A percentile compares a stretch with the other conserved stretches of the same genome.
Conservation (phyloP, 2,888 invertebrate species). For the Parnassius mnemosyne region DNA sequence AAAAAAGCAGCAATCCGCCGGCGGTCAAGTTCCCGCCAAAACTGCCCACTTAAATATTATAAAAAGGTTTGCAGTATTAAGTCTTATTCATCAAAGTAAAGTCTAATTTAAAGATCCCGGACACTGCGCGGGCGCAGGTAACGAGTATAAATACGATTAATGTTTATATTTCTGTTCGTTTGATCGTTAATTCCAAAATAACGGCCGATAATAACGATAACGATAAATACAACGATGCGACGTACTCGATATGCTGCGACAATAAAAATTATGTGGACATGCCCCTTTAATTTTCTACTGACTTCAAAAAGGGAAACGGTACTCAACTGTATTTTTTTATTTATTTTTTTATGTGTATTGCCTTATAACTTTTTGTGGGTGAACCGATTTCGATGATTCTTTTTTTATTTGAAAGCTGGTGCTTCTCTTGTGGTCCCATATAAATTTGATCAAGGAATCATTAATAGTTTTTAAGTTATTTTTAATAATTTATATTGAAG, state of each 20-base stretch:
- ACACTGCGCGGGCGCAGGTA: conserved; percentile 43
- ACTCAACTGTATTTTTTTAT: too few species aligned
- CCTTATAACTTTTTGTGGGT: too few species aligned
- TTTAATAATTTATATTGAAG: too few species aligned
- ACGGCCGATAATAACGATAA: conserved; percentile 77
- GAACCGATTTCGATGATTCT: too few species aligned
- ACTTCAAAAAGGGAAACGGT: neutral
- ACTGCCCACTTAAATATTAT: too few species aligned
- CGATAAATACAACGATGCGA: conserved; percentile 68
- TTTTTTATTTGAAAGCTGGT: too few species aligned
- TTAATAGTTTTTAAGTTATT: too few species aligned
- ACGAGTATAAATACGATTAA: conserved; percentile 63
- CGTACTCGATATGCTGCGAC: conserved; percentile 46
- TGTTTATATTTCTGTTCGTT: conserved; percentile 70
- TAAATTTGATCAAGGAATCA: too few species aligned
- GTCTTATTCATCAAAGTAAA: conserved; percentile 25
- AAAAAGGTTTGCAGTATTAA: neutral
- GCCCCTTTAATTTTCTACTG: neutral
- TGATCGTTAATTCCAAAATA: conserved; percentile 72
- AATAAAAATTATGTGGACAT: conserved; percentile 37
- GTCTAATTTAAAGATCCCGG: conserved; percentile 33
- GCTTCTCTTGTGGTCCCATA: too few species aligned
- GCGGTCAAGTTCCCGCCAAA: too few species aligned
- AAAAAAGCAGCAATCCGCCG: too few species aligned
- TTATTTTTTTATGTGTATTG: too few species aligned